Conservation (phyloP, 2,888 invertebrate species). For the Macrostomum cliftonense region DNA sequence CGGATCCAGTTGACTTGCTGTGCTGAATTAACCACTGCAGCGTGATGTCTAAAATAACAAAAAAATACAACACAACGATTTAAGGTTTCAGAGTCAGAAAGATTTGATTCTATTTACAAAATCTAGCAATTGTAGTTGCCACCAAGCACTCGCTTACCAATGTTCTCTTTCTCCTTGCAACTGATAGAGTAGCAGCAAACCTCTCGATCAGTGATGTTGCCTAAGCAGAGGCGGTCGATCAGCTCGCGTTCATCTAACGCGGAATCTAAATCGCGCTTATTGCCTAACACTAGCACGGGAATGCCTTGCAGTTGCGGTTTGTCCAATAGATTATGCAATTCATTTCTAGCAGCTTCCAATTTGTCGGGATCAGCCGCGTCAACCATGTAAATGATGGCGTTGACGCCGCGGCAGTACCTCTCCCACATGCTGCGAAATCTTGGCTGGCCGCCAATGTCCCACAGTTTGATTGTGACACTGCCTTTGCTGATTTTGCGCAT, state of each 20-base stretch:
- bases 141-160: slow-evolving; percentile 40
- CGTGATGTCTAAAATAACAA: slow-evolving; percentile 58
- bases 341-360: slow-evolving; percentile 92
- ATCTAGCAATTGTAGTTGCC: background rate
- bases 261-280: slow-evolving; percentile 87
- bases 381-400: slow-evolving; percentile 98
- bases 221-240: slow-evolving; percentile 52
- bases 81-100: background rate
- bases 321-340: slow-evolving; percentile 83
- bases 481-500: slow-evolving; percentile 99
- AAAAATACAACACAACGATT: no score
- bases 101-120: background rate
- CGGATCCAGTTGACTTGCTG: slow-evolving; percentile 47
- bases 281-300: slow-evolving; percentile 90
- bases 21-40: slow-evolving; percentile 93
- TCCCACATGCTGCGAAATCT: slow-evolving; percentile 99
- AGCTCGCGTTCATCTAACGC: slow-evolving; percentile 94
- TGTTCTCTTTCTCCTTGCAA: slow-evolving; percentile 99
- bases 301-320: slow-evolving; percentile 83
- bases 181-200: slow-evolving; percentile 98
- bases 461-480: slow-evolving; percentile 95
- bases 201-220: slow-evolving; percentile 1
- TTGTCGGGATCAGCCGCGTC: slow-evolving; percentile 97
- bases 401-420: slow-evolving; percentile 95
- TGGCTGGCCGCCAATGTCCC: slow-evolving; percentile 98